Conservation (phyloP, 2,888 invertebrate genomes). For the Seira ritae region DNA sequence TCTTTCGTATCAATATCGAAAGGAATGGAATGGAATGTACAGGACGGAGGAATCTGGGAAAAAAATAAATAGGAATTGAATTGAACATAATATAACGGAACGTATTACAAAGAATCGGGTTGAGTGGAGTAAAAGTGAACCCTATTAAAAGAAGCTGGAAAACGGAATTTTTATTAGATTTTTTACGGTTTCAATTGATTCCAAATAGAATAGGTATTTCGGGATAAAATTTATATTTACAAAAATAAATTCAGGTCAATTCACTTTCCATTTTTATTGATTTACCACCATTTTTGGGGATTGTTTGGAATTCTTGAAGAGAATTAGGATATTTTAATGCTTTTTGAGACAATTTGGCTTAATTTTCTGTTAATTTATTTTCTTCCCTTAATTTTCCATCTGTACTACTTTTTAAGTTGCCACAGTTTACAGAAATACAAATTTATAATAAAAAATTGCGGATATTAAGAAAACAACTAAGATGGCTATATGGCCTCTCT, state of each 20-base stretch:
- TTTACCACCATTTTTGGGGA: not conserved
- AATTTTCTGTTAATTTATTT: too few relatives aligned
- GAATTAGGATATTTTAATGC: too few relatives aligned
- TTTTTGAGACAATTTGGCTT: too few relatives aligned
- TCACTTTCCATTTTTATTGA: not conserved
- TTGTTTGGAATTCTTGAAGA: slow-evolving; percentile 2
- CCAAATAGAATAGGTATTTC: not conserved
- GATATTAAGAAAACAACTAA: slow-evolving; percentile 24
- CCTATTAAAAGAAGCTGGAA: slow-evolving; percentile 2
- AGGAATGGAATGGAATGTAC: not conserved
- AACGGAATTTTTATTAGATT: not conserved
- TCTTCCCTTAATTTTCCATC: too few relatives aligned
- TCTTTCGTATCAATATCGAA: not conserved
- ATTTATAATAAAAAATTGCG: too few relatives aligned
- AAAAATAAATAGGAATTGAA: not conserved
- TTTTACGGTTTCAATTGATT: not conserved
- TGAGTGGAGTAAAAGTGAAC: too few relatives aligned
- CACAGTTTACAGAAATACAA: too few relatives aligned
- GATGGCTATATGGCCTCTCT: not conserved
- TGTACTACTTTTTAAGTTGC: not conserved
- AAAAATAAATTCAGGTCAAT: slow-evolving; percentile 4
- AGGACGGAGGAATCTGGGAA: not conserved
- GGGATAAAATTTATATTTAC: not conserved
- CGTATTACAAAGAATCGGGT: too few relatives aligned
- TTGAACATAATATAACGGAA: too few relatives aligned